phyloP scores from a whole-genome alignment of 1,140 invertebrate genomes.

The Sogatella furcifera region DNA sequence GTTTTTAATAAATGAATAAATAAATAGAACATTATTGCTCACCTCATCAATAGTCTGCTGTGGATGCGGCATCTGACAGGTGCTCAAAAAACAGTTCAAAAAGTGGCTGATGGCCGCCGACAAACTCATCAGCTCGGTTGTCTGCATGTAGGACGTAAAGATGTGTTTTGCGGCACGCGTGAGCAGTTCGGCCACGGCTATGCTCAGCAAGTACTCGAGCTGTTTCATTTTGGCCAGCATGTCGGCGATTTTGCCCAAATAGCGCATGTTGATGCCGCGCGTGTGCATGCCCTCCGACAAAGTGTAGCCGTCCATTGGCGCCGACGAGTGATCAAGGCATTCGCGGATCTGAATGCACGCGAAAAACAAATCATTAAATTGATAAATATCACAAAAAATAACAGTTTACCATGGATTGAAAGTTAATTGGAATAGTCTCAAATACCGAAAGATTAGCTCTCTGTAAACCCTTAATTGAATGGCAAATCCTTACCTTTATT shows the following conservation, averaged over 20 bases:
- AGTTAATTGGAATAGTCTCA: too few relatives aligned
- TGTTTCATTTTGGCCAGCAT: slow-evolving; percentile 66
- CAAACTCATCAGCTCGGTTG: slow-evolving; percentile 78
- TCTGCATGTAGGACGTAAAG: slow-evolving; percentile 82
- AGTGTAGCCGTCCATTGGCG: slow-evolving; percentile 91
- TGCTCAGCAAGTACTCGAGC: slow-evolving; percentile 77
- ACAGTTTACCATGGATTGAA: too few relatives aligned
- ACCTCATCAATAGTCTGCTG: slow-evolving; percentile 57
- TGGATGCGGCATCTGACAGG: slow-evolving; percentile 48
- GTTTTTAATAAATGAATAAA: too few relatives aligned
- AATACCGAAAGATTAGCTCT: too few relatives aligned
- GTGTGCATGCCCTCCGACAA: slow-evolving; percentile 88
- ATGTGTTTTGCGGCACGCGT: slow-evolving; percentile 84
- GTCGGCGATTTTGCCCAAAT: slow-evolving; percentile 79
- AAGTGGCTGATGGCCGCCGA: slow-evolving; percentile 87
- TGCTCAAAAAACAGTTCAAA: slow-evolving; percentile 85
- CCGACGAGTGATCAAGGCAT: slow-evolving; percentile 80
- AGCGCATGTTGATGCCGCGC: slow-evolving; percentile 93
- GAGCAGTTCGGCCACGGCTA: slow-evolving; percentile 79
- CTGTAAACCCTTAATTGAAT: too few relatives aligned
- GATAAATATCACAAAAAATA: too few relatives aligned
- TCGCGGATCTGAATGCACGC: slow-evolving; percentile 82
- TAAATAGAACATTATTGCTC: too few relatives aligned
- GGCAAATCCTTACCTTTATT: too few relatives aligned
- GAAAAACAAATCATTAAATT: slow-evolving; percentile 22